A percentile compares a stretch with the other conserved stretches of the same genome.
phyloP scores from a whole-genome alignment of 1,140 invertebrate genomes.

The Penaeus chinensis region DNA sequence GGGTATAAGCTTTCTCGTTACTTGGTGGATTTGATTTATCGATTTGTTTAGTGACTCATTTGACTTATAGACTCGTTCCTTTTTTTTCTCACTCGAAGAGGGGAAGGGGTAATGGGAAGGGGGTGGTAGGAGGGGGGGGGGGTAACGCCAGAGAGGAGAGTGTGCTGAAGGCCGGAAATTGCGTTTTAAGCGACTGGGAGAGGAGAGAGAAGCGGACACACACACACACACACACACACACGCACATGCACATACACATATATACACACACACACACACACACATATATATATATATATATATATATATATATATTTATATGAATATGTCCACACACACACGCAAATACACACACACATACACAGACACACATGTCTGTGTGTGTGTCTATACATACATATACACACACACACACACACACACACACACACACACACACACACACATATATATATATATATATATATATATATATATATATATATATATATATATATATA shows the following conservation, averaged over 20 bases:
- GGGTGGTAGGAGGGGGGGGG: too few species aligned
- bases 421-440: conserved; percentile 9
- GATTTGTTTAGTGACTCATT: too few species aligned
- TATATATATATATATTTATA: conserved; percentile 8
- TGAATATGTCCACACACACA: background rate
- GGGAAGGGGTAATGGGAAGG: too few species aligned
- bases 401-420: background rate
- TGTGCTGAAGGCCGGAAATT: too few species aligned
- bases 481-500: conserved; percentile 5
- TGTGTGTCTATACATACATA: conserved; percentile 3
- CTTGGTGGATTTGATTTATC: too few species aligned
- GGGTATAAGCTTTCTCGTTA: too few species aligned
- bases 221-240: background rate
- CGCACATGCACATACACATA: background rate
- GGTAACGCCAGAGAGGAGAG: too few species aligned
- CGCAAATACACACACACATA: background rate
- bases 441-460: background rate
- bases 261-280: background rate
- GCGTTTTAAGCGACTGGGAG: too few species aligned
- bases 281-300: conserved; percentile 11
- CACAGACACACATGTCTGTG: background rate
- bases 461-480: background rate
- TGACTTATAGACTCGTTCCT: too few species aligned
- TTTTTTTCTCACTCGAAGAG: too few species aligned
- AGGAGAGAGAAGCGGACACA: background rate